phyloP scores from a whole-genome alignment of 2,113 vertebrate species.

The Formicarius rufipectus region DNA sequence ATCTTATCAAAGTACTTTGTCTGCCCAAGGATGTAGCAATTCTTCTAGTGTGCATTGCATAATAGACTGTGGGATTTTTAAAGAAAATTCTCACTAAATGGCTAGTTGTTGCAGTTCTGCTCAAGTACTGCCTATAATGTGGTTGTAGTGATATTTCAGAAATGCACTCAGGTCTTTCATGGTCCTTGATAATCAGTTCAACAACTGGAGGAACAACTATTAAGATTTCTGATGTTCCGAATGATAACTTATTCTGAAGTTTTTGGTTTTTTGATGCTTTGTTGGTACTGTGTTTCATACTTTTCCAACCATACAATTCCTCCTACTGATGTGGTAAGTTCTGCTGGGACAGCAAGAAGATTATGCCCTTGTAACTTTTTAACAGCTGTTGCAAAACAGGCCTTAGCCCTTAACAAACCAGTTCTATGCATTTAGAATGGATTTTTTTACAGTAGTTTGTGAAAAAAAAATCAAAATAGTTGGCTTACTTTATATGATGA shows the following conservation, averaged over 20 bases:
- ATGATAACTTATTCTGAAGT: neutral
- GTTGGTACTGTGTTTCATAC: neutral
- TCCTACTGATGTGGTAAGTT: neutral
- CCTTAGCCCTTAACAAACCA: neutral
- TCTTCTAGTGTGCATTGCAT: neutral
- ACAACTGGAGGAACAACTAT: neutral
- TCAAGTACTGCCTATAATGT: neutral
- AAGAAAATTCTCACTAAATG: neutral
- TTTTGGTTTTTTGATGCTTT: neutral
- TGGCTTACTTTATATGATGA: neutral
- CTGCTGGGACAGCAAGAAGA: neutral
- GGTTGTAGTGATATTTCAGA: neutral
- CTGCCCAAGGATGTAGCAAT: neutral
- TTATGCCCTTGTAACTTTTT: neutral
- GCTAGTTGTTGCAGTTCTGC: neutral
- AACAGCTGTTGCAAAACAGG: neutral
- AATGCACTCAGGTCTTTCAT: neutral
- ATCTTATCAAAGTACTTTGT: constrained; percentile 21
- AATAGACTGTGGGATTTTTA: neutral
- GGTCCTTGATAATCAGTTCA: neutral
- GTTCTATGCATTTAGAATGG: neutral
- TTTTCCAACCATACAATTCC: neutral
- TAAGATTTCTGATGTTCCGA: neutral
- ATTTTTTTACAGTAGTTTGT: neutral
- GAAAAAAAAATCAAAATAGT: neutral